Conservation (phyloP, 2,888 invertebrate genomes). For the Lasioglossum oenotherae region DNA sequence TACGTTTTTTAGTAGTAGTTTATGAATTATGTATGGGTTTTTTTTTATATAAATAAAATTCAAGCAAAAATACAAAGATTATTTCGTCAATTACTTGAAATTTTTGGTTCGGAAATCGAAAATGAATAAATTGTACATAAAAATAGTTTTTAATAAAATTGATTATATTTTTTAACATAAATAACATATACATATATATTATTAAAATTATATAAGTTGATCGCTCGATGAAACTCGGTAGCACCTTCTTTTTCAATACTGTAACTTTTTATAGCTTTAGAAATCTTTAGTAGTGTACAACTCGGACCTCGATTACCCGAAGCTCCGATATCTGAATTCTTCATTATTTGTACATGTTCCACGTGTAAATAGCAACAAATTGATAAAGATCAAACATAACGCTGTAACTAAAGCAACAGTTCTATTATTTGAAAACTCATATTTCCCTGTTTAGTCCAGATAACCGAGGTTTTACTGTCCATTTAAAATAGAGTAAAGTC, state of each 20-base stretch:
- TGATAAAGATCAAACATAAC: neutral
- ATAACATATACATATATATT: neutral
- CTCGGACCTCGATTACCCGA: neutral
- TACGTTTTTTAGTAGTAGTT: no score
- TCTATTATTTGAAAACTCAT: neutral
- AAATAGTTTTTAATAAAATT: neutral
- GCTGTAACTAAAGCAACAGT: neutral
- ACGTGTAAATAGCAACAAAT: neutral
- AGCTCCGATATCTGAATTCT: neutral
- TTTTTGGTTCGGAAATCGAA: neutral
- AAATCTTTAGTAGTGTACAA: neutral
- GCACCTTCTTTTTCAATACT: neutral
- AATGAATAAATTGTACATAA: slow-evolving; percentile 5
- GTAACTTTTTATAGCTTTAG: neutral
- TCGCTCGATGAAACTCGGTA: neutral
- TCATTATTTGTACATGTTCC: neutral
- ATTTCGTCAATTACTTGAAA: neutral
- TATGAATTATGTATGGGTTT: no score
- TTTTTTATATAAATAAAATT: neutral
- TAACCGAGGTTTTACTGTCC: neutral
- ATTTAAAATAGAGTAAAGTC: no score
- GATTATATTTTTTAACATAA: slow-evolving; percentile 15
- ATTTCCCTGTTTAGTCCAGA: neutral
- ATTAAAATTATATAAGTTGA: slow-evolving; percentile 10
- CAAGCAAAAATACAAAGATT: neutral